These are phyloP conservation scores for Tipula unca DNA, from an alignment of 2,888 invertebrate species.

Conservation along the genomic window DNA sequence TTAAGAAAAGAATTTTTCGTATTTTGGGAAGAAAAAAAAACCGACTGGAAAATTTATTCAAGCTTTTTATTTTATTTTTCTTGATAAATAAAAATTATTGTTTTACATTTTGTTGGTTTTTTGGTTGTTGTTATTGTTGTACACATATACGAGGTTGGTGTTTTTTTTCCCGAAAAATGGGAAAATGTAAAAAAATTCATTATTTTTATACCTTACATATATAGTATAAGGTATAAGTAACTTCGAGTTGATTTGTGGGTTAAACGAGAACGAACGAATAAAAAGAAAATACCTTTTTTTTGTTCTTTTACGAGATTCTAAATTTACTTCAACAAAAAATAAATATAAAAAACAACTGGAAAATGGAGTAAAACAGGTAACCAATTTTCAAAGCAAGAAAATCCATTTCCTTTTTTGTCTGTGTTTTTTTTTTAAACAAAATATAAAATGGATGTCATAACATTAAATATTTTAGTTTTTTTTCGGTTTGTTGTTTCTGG, in stretches of 20 bases:
- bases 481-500: not conserved
- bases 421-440: not conserved
- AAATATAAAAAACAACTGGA: not conserved
- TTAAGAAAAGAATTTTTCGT: not conserved
- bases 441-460: not conserved
- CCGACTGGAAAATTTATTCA: not conserved
- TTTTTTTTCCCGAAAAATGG: not conserved
- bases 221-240: not conserved
- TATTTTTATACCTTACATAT: not conserved
- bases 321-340: not conserved
- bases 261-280: not conserved
- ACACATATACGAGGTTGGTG: not conserved
- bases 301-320: not conserved
- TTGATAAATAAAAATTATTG: not conserved
- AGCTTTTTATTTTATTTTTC: not conserved
- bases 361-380: not conserved
- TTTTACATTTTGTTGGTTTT: not conserved
- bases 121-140: not conserved
- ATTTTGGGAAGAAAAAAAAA: not conserved
- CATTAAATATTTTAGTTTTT: not conserved
- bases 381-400: not conserved
- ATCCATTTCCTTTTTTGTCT: not conserved
- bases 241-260: not conserved
- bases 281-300: not conserved
- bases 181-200: not conserved